These are phyloP conservation scores for Dolichopus griseipennis DNA, from an alignment of 2,888 invertebrate genomes.

Conservation along the genomic window DNA sequence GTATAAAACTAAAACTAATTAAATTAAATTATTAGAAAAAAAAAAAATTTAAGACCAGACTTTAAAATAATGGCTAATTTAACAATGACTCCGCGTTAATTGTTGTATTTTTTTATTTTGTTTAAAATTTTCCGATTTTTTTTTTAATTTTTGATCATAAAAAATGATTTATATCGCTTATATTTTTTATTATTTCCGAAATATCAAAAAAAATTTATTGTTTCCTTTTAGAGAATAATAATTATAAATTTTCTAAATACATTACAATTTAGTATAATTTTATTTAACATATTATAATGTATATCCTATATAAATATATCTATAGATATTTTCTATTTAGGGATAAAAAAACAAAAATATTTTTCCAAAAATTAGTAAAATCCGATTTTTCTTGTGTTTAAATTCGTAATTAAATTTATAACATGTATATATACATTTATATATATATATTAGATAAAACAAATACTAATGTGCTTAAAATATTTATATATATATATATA, in stretches of 20 bases:
- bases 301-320: neutral
- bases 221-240: neutral
- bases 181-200: conserved; percentile 1
- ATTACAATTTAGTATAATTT: neutral
- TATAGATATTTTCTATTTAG: neutral
- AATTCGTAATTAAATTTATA: neutral
- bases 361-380: neutral
- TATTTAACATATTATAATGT: neutral
- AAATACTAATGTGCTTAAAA: no score
- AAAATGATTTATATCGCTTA: neutral
- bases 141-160: no score
- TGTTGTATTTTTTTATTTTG: no score
- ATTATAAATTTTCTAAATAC: neutral
- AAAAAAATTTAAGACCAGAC: no score
- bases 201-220: neutral
- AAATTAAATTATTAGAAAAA: no score
- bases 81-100: no score
- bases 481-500: no score
- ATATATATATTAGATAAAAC: neutral
- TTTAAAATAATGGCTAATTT: no score
- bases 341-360: neutral
- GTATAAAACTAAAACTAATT: no score
- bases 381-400: neutral
- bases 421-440: neutral
- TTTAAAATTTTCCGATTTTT: no score